Base-by-base conservation (phyloP, 2,113 vertebrate species). In the Myodes glareolus region DNA sequence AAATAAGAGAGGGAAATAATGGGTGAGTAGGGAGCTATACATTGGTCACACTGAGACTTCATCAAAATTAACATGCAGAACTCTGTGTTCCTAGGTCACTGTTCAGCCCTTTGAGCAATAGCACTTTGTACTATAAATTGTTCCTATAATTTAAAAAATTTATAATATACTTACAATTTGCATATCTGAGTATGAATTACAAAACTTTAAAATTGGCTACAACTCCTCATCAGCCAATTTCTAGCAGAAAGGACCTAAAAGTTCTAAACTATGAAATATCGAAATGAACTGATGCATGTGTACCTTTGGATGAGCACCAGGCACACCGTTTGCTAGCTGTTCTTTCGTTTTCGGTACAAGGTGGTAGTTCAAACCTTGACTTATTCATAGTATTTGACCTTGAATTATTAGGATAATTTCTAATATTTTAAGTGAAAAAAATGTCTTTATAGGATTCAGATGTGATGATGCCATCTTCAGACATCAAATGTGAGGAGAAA, bases 161-260 rank as follows among this genome's bases (percentile, higher is more conserved):
- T 97, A 97, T 98, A 93, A 94, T 81, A 65, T 94, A 75, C 27
- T 97, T 91, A 93, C 39, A 78, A 93, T 98, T 97, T 97, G 92
- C 97, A 97, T 97, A 97, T 97, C 75, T 96, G 77, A 95, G 92
- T 94, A 96, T 96, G 29, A 98, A 97, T 94, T 94, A 93, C 78
- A 97, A 63, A 96, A 96, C 87, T 97, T 97, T 97, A 97, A 97
- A 97, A 96, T 94, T 97, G 75, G 63, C 92, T 96, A 96, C 89
- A 98, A 95, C 50, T 87, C 94, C 63, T 93, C 93, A 96, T 95
- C 92, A 94, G 89, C 89, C 92, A 94, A 31, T 96, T 97, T 96
- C 89, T 95, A 97, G 93, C 75, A 95, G 89, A 58, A 93, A 95
- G 95, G 23, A 93, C 80, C 91, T 88, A 52, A 95, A 94, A 96